Conservation (phyloP, 2,888 invertebrate genomes). For the Uropetala carovei region DNA sequence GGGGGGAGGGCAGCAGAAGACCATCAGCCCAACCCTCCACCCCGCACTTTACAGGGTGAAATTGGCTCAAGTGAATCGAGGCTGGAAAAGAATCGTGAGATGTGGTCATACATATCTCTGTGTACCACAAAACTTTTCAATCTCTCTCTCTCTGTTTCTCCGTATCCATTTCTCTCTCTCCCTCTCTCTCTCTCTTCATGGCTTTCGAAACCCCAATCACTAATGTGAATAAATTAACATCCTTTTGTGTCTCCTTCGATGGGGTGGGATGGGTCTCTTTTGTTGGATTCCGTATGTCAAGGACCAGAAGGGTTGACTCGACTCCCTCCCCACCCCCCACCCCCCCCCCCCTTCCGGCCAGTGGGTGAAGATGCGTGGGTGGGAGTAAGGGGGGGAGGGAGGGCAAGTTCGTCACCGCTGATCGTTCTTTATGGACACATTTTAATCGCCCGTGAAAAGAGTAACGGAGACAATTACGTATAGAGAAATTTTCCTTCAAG, state of each 20-base stretch:
- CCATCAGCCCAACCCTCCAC: no score
- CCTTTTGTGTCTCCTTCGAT: not conserved
- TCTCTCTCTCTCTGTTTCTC: not conserved
- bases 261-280: not conserved
- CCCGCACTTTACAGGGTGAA: not conserved
- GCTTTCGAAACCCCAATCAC: not conserved
- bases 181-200: not conserved
- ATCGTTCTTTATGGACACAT: no score
- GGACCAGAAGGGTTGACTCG: no score
- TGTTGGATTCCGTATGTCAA: not conserved
- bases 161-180: not conserved
- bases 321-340: no score
- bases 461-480: no score
- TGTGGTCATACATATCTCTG: not conserved
- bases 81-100: not conserved
- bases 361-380: no score
- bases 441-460: no score
- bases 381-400: no score
- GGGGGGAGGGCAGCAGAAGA: no score
- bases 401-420: no score
- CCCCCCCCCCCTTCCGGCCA: no score
- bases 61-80: not conserved
- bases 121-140: not conserved
- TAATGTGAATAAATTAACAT: not conserved
- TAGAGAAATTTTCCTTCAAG: no score